These are phyloP conservation scores for Pollimyrus isidori DNA, from an alignment of 2,113 vertebrate species.

Conservation along the genomic window DNA sequence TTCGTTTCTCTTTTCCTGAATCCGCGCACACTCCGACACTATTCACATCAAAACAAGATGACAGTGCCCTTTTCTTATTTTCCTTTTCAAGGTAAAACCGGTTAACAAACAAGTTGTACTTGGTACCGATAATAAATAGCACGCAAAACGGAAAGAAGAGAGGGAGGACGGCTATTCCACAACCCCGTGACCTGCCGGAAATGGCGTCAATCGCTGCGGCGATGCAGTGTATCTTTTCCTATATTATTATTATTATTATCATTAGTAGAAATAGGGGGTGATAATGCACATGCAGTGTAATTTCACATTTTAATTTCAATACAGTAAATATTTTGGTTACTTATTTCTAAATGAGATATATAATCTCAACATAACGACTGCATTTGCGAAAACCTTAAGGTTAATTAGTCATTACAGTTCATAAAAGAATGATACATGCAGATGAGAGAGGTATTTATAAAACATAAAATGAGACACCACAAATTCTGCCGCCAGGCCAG, in stretches of 20 bases:
- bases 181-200: slow-evolving; percentile 18
- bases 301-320: not conserved
- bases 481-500: not conserved
- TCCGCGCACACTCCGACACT: not conserved
- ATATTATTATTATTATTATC: not conserved
- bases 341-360: not conserved
- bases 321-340: not conserved
- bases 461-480: not conserved
- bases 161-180: not conserved
- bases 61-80: not conserved
- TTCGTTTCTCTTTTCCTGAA: not conserved
- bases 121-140: not conserved
- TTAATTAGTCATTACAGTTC: not conserved
- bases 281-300: not conserved
- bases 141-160: not conserved
- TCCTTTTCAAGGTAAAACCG: not conserved
- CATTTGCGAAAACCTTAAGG: not conserved
- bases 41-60: not conserved
- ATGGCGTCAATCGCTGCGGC: slow-evolving; percentile 1
- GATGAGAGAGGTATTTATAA: not conserved
- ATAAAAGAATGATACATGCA: not conserved
- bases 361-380: not conserved
- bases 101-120: not conserved
- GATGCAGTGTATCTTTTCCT: not conserved
- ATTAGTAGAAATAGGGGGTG: not conserved